A percentile compares a stretch with the other conserved stretches of the same genome.
Conservation (phyloP, 1,140 invertebrate species). For the Atta cephalotes region DNA sequence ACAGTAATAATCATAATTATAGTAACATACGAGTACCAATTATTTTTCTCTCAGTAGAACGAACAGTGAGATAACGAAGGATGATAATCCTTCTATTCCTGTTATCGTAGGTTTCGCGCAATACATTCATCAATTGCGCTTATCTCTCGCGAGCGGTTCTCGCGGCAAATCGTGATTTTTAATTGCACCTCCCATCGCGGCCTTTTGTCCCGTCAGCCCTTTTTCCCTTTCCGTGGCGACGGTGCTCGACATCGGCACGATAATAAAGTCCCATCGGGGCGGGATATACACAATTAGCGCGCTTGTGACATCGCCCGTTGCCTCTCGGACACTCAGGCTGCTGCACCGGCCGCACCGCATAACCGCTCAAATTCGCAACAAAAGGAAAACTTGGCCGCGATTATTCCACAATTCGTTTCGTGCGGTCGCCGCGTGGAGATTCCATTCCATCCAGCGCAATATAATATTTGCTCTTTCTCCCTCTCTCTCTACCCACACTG, state of each 20-base stretch:
- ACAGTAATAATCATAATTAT: too few species aligned
- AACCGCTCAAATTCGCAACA: slow-evolving; percentile 50
- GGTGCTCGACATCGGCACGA: slow-evolving; percentile 61
- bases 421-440: slow-evolving; percentile 19
- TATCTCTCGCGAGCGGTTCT: slow-evolving; percentile 46
- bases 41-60: too few species aligned
- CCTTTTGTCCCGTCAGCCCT: slow-evolving; percentile 55
- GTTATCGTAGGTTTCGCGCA: slow-evolving; percentile 30
- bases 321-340: slow-evolving; percentile 41
- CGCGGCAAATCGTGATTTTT: slow-evolving; percentile 65
- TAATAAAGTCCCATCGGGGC: slow-evolving; percentile 66
- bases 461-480: slow-evolving; percentile 46
- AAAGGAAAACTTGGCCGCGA: slow-evolving; percentile 39
- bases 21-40: too few species aligned
- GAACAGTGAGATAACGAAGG: not conserved
- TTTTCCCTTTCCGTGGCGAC: slow-evolving; percentile 12
- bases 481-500: not conserved
- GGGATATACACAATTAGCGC: slow-evolving; percentile 70
- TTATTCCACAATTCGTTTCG: slow-evolving; percentile 57
- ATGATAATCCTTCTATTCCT: slow-evolving; percentile 16
- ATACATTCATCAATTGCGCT: slow-evolving; percentile 20
- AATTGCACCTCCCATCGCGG: slow-evolving; percentile 62
- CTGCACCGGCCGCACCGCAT: slow-evolving; percentile 5
- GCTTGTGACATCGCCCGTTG: slow-evolving; percentile 57
- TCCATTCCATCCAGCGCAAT: slow-evolving; percentile 30